phyloP scores from a whole-genome alignment of 2,888 invertebrate species.

The Neoascia interrupta region DNA sequence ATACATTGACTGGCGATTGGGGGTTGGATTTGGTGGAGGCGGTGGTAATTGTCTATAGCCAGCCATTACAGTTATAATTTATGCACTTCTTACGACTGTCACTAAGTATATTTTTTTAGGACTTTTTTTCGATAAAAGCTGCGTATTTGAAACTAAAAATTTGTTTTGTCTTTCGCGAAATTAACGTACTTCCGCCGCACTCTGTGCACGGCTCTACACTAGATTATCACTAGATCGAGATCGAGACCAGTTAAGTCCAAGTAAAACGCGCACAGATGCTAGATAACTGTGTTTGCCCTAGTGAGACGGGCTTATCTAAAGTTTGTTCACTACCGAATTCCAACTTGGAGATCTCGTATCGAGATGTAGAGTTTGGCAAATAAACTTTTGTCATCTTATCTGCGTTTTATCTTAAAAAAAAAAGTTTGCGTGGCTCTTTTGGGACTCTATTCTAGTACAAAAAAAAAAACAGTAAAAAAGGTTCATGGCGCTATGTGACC shows the following conservation, averaged over 20 bases:
- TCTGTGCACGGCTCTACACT: constrained; percentile 45
- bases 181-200: constrained; percentile 32
- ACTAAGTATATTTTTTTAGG: neutral
- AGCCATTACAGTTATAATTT: constrained; percentile 67
- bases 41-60: constrained; percentile 74
- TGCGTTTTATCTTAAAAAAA: constrained; percentile 15
- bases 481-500: too few relatives aligned
- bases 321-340: constrained; percentile 43
- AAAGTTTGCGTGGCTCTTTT: constrained; percentile 25
- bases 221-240: constrained; percentile 51
- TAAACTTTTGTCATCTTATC: constrained; percentile 56
- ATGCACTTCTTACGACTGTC: constrained; percentile 21
- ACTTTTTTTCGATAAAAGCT: neutral
- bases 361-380: constrained; percentile 57
- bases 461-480: too few relatives aligned
- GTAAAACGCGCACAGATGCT: constrained; percentile 45
- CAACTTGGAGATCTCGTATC: constrained; percentile 41
- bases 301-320: constrained; percentile 36
- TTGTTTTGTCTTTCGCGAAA: neutral
- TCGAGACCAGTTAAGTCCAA: constrained; percentile 51
- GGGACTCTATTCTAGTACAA: too few relatives aligned
- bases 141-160: too few relatives aligned
- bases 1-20: constrained; percentile 76
- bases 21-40: constrained; percentile 72
- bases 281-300: constrained; percentile 55